Evolutionary conservation across 1,140 invertebrate genomes (phyloP).

Genomic region (Euwallacea fornicatus): DNA sequence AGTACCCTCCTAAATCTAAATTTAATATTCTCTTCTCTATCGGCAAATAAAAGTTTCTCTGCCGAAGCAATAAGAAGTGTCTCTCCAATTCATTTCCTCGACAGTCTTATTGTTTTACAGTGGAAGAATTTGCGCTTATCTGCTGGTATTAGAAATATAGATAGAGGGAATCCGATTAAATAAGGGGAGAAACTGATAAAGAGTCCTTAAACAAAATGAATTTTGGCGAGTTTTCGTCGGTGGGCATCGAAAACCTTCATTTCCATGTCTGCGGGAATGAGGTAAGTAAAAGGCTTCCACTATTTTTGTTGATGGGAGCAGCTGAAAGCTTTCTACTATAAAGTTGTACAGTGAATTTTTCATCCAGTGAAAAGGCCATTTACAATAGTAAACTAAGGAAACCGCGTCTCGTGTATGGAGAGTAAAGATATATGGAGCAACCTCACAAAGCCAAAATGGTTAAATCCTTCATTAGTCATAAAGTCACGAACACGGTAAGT

Average conservation of each 20-base stretch:
- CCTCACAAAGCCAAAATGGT: slow-evolving; percentile 22
- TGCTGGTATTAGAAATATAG: slow-evolving; percentile 32
- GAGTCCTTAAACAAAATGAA: too few species aligned
- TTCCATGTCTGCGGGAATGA: too few species aligned
- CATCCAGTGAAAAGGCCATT: too few species aligned
- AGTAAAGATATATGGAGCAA: not conserved
- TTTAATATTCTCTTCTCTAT: slow-evolving; percentile 14
- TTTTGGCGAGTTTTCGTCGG: too few species aligned
- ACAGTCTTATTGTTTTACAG: slow-evolving; percentile 30
- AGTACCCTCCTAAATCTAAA: slow-evolving; percentile 1
- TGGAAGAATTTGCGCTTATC: slow-evolving; percentile 25
- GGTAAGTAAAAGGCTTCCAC: not conserved
- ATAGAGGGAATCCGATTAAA: slow-evolving; percentile 13
- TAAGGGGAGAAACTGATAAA: not conserved
- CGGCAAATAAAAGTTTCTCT: slow-evolving; percentile 21
- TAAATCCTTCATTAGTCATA: slow-evolving; percentile 29
- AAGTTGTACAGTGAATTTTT: too few species aligned
- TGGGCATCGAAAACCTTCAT: too few species aligned
- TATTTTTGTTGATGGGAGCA: too few species aligned
- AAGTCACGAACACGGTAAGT: slow-evolving; percentile 29
- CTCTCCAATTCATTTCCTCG: slow-evolving; percentile 28
- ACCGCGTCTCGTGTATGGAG: too few species aligned
- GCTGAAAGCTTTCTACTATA: too few species aligned
- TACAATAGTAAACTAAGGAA: too few species aligned
- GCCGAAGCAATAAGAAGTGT: slow-evolving; percentile 30